Percentiles rank a stretch among this genome's conserved stretches.
These are phyloP conservation scores for Phrynosoma platyrhinos DNA, from an alignment of 2,113 vertebrate genomes.

Conservation along the genomic window DNA sequence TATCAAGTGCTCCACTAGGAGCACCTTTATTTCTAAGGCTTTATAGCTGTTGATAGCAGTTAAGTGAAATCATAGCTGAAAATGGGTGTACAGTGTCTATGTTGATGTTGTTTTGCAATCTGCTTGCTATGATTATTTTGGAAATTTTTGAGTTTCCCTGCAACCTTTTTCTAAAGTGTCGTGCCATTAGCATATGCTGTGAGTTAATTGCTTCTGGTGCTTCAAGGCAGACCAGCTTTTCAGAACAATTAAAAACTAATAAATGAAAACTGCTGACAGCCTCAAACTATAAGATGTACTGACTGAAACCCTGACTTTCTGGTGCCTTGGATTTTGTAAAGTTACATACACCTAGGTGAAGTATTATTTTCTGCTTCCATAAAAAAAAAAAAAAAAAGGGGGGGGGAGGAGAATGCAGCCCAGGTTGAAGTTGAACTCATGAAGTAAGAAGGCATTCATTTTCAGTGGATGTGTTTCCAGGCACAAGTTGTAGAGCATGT, in stretches of 20 bases:
- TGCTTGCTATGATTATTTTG: conserved; percentile 33
- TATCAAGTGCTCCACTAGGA: conserved; percentile 57
- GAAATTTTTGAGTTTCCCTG: conserved; percentile 38
- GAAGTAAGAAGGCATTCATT: neutral
- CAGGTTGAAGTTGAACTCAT: neutral
- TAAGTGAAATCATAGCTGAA: conserved; percentile 45
- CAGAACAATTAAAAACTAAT: conserved; percentile 45
- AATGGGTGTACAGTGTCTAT: conserved; percentile 11
- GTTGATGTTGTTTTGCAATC: conserved; percentile 39
- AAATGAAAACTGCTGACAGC: conserved; percentile 34
- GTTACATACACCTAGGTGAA: neutral
- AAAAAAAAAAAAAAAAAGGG: neutral
- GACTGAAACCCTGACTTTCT: neutral
- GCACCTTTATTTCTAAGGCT: conserved; percentile 42
- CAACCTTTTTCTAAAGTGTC: conserved; percentile 40
- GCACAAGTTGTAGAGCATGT: too few species aligned
- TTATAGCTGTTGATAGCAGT: conserved; percentile 51
- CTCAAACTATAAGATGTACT: conserved; percentile 8
- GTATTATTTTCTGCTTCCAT: neutral
- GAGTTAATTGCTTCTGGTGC: conserved; percentile 55
- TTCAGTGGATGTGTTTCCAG: neutral
- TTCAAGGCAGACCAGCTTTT: conserved; percentile 50
- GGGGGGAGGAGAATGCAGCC: too few species aligned
- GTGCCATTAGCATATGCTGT: conserved; percentile 44
- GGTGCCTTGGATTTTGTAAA: neutral